These are phyloP conservation scores for Carassius auratus DNA, from an alignment of 2,113 vertebrate species.

Conservation along the genomic window DNA sequence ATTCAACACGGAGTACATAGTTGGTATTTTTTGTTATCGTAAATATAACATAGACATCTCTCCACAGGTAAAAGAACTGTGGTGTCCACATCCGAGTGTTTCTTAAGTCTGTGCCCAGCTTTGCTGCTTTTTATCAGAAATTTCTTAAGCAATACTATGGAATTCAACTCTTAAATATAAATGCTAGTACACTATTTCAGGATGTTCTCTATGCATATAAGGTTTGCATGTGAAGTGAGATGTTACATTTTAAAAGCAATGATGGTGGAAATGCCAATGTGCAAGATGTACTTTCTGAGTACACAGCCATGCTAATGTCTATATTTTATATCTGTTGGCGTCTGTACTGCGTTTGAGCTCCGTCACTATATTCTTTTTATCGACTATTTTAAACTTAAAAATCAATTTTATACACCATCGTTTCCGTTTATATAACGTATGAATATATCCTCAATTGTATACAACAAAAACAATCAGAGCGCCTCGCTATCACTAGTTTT, in stretches of 20 bases:
- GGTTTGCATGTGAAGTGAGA: constrained; percentile 10
- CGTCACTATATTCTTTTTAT: too few relatives aligned
- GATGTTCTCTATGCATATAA: background rate
- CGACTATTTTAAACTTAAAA: too few relatives aligned
- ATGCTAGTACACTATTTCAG: background rate
- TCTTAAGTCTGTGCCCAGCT: constrained; percentile 12
- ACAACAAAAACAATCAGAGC: too few relatives aligned
- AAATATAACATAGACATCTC: constrained; percentile 42
- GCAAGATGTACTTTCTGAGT: background rate
- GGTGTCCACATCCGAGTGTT: background rate
- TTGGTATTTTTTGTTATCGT: constrained; percentile 14
- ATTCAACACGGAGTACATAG: constrained; percentile 36
- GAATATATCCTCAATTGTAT: too few relatives aligned
- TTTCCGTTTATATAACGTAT: too few relatives aligned
- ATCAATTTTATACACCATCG: too few relatives aligned
- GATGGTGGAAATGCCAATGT: background rate
- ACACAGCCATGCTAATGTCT: background rate
- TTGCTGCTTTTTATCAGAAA: constrained; percentile 34
- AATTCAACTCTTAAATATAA: constrained; percentile 2
- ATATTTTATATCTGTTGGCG: too few relatives aligned
- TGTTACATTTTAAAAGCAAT: constrained; percentile 6
- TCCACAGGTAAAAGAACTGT: constrained; percentile 9
- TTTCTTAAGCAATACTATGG: constrained; percentile 1
- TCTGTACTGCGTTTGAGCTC: too few relatives aligned
- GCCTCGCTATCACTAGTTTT: too few relatives aligned